Evolutionary conservation across 2,797 vertebrate genomes (phyloP).

Genomic region (Limnodromus scolopaceus): DNA sequence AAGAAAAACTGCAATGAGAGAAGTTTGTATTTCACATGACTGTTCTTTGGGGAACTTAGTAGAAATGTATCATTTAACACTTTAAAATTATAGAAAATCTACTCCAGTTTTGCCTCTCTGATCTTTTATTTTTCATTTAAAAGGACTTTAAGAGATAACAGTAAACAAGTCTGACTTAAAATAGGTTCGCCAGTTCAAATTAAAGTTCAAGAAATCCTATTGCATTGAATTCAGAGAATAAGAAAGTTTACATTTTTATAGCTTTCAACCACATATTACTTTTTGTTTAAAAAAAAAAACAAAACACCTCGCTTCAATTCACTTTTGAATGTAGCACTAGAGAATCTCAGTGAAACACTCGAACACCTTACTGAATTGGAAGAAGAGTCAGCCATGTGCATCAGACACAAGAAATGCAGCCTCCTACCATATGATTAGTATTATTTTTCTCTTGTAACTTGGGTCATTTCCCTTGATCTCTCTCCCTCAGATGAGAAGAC

Average conservation of each 20-base stretch:
- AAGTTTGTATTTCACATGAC: neutral
- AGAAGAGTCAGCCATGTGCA: rapidly evolving
- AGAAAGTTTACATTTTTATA: neutral
- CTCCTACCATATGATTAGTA: neutral
- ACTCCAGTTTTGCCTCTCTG: neutral
- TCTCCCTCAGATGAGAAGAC: neutral
- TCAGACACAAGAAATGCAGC: neutral
- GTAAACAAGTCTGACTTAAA: neutral
- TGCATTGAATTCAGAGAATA: neutral
- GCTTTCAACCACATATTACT: neutral
- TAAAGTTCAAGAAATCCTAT: neutral
- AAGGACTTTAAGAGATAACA: neutral
- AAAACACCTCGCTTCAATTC: neutral
- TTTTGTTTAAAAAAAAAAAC: neutral
- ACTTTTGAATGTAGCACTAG: neutral
- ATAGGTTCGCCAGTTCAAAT: neutral
- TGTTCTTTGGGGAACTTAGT: neutral
- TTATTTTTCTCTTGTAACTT: neutral
- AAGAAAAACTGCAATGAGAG: neutral
- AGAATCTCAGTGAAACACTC: neutral
- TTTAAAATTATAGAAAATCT: neutral
- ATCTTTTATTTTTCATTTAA: neutral
- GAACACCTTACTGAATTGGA: neutral
- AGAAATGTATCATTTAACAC: neutral
- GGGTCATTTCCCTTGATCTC: neutral